Conservation (phyloP, 2,113 vertebrate genomes). For the Indicator indicator region DNA sequence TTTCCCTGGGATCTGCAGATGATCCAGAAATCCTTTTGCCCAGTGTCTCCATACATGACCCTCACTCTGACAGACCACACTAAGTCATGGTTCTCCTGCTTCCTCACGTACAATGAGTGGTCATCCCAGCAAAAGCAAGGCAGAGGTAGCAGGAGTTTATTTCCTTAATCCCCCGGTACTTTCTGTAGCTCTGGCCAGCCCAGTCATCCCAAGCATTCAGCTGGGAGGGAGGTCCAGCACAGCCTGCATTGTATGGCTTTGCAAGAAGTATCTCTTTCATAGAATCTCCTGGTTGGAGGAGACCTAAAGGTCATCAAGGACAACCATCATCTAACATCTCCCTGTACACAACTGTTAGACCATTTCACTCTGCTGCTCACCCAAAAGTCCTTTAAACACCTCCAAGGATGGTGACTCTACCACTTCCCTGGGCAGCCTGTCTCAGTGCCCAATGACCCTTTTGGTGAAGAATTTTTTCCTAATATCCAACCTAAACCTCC, state of each 20-base stretch:
- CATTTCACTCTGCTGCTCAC: too few species aligned
- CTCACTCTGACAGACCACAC: conserved; percentile 16
- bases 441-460: too few species aligned
- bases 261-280: background rate
- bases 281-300: too few species aligned
- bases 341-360: too few species aligned
- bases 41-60: conserved; percentile 22
- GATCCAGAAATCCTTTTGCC: conserved; percentile 29
- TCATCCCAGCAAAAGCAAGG: background rate
- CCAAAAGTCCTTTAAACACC: too few species aligned
- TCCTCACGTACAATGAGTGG: accelerated
- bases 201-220: background rate
- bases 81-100: background rate
- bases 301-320: too few species aligned
- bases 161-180: background rate
- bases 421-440: too few species aligned
- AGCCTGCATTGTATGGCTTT: accelerated
- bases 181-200: background rate
- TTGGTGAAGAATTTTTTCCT: too few species aligned
- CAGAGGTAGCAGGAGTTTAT: conserved; percentile 3
- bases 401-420: too few species aligned
- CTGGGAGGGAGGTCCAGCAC: background rate
- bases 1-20: background rate
- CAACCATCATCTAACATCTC: too few species aligned
- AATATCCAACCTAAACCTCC: too few species aligned